A percentile compares a stretch with the other conserved stretches of the same genome.
phyloP scores from a whole-genome alignment of 2,888 invertebrate species.

The Odontothrips loti region DNA sequence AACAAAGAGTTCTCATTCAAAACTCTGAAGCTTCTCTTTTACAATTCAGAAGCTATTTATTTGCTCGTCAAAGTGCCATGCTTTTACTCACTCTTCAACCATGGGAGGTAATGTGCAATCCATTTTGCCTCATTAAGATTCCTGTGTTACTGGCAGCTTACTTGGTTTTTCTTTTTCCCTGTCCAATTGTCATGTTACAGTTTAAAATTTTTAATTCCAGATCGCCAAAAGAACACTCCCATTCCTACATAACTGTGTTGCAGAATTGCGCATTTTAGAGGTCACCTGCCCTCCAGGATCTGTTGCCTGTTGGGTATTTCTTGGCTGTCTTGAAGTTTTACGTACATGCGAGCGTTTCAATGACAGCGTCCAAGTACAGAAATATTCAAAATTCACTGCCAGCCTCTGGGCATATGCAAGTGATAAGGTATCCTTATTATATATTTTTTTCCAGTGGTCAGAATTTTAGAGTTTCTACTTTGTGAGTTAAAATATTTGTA shows the following conservation, averaged over 20 bases:
- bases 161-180: neutral
- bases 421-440: slow-evolving; percentile 61
- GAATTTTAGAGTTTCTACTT: neutral
- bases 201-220: slow-evolving; percentile 45
- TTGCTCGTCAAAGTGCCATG: slow-evolving; percentile 87
- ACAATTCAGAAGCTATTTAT: slow-evolving; percentile 90
- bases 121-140: no score
- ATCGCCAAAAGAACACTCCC: slow-evolving; percentile 84
- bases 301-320: slow-evolving; percentile 80
- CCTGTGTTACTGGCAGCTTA: slow-evolving; percentile 3
- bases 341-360: slow-evolving; percentile 69
- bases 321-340: slow-evolving; percentile 84
- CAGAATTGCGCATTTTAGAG: slow-evolving; percentile 77
- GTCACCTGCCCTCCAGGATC: slow-evolving; percentile 77
- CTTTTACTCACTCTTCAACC: slow-evolving; percentile 67
- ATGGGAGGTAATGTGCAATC: slow-evolving; percentile 63
- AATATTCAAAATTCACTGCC: slow-evolving; percentile 80
- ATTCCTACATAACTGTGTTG: slow-evolving; percentile 83
- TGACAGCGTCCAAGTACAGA: slow-evolving; percentile 58
- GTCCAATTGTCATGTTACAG: neutral
- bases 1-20: slow-evolving; percentile 51
- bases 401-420: slow-evolving; percentile 83
- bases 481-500: slow-evolving; percentile 19
- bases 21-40: slow-evolving; percentile 59
- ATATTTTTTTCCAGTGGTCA: slow-evolving; percentile 38